Evolutionary conservation across 2,797 vertebrate genomes (phyloP).

Genomic region (Dallia pectoralis): DNA sequence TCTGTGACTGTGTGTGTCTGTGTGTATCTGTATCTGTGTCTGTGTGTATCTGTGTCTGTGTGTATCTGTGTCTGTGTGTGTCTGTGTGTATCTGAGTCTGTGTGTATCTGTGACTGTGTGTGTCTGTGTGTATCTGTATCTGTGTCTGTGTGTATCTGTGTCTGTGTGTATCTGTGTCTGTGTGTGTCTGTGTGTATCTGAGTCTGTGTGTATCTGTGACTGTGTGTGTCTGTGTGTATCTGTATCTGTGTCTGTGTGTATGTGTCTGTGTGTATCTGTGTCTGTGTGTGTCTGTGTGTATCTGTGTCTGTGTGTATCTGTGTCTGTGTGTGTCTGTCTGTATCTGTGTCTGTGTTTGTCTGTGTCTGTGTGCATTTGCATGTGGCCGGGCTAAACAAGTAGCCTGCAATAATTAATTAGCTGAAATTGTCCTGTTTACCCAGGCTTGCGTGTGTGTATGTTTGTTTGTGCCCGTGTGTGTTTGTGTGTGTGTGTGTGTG

Average conservation of each 20-base stretch:
- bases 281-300: constrained; percentile 10
- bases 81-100: constrained; percentile 13
- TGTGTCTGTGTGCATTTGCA: constrained; percentile 2
- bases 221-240: constrained; percentile 6
- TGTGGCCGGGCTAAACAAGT: constrained; percentile 31
- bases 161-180: constrained; percentile 11
- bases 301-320: no score
- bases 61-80: constrained; percentile 13
- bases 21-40: constrained; percentile 18
- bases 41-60: constrained; percentile 23
- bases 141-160: constrained; percentile 17
- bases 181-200: constrained; percentile 9
- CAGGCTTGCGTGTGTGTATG: constrained; percentile 8
- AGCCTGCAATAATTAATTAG: constrained; percentile 44
- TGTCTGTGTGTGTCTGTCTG: constrained; percentile 14
- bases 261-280: constrained; percentile 16
- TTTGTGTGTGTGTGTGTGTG: not conserved
- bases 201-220: constrained; percentile 19
- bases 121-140: constrained; percentile 7
- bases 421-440: constrained; percentile 46
- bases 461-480: no score
- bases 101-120: constrained; percentile 14
- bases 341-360: constrained; percentile 10
- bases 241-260: constrained; percentile 13
- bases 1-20: no score